phyloP scores from a whole-genome alignment of 1,140 invertebrate species.

The Tetragnatha versicolor region DNA sequence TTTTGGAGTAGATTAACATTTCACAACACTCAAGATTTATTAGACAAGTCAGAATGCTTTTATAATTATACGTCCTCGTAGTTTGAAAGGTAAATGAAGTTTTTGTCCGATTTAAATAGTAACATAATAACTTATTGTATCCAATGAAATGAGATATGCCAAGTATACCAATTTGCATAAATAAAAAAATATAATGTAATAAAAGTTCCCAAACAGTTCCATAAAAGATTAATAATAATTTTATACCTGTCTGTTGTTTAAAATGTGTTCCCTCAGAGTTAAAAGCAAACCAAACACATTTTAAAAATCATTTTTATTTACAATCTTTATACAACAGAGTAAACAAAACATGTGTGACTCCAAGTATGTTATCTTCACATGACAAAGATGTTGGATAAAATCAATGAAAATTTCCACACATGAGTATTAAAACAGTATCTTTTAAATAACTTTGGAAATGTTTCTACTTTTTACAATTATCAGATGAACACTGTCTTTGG shows the following conservation, averaged over 20 bases:
- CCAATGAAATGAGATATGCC: too few relatives aligned
- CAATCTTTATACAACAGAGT: conserved; percentile 39
- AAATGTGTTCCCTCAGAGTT: neutral
- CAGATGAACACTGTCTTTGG: conserved; percentile 36
- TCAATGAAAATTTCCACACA: conserved; percentile 14
- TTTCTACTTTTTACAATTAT: conserved; percentile 26
- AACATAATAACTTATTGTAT: too few relatives aligned
- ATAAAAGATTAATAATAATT: too few relatives aligned
- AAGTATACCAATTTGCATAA: too few relatives aligned
- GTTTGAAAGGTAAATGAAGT: too few relatives aligned
- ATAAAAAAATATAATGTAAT: too few relatives aligned
- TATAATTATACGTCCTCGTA: too few relatives aligned
- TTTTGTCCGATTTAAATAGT: too few relatives aligned
- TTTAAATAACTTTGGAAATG: conserved; percentile 20
- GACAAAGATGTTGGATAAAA: conserved; percentile 6
- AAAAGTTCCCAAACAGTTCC: too few relatives aligned
- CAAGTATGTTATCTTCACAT: conserved; percentile 13
- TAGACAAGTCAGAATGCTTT: too few relatives aligned
- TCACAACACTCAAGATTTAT: too few relatives aligned
- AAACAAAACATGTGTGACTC: conserved; percentile 35
- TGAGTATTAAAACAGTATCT: conserved; percentile 9
- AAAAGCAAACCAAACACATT: neutral
- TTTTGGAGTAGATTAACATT: too few relatives aligned
- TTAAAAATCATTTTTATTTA: conserved; percentile 45
- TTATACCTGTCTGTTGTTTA: neutral